Conservation (phyloP, 2,797 vertebrate species). For the Morus bassanus region DNA sequence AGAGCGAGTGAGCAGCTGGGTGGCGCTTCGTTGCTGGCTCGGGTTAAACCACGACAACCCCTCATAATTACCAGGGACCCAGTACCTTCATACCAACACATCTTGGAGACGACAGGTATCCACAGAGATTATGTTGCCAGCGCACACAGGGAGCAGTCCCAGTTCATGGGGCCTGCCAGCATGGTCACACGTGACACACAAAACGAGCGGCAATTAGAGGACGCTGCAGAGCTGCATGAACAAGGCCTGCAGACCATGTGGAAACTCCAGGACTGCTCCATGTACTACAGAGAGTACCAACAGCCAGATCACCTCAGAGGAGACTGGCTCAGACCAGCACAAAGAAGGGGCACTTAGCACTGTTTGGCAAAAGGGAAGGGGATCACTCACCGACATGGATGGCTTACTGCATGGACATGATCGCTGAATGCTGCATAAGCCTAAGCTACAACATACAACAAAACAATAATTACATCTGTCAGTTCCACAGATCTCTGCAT, state of each 20-base stretch:
- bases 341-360: not conserved
- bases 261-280: not conserved
- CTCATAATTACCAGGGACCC: not conserved
- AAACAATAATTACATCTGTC: not conserved
- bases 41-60: not conserved
- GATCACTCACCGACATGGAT: fast-evolving
- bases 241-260: not conserved
- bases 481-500: not conserved
- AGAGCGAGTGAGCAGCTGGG: too few species aligned
- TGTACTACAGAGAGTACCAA: fast-evolving
- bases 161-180: not conserved
- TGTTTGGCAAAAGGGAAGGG: not conserved
- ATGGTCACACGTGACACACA: fast-evolving
- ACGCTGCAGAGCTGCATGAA: not conserved
- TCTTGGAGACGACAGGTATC: not conserved
- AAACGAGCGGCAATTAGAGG: fast-evolving
- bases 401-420: fast-evolving
- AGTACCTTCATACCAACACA: not conserved
- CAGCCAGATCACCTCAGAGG: not conserved
- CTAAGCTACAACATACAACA: not conserved
- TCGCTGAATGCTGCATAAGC: not conserved
- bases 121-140: not conserved
- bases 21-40: too few species aligned
- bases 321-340: not conserved
- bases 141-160: not conserved